Evolutionary conservation across 2,888 invertebrate genomes (phyloP).

Genomic region (Meloe dianella): DNA sequence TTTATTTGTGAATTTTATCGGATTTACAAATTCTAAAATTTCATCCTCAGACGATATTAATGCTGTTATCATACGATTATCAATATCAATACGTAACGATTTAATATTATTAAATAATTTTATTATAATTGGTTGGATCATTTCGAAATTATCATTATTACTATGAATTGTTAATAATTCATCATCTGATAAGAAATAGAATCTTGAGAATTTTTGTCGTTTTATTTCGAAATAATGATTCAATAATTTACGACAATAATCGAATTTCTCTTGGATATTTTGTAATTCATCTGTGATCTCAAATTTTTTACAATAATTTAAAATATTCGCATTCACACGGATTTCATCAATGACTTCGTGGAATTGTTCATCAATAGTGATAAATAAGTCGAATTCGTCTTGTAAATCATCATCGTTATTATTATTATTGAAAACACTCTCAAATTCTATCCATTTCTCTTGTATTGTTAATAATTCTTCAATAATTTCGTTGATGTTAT

Average conservation of each 20-base stretch:
- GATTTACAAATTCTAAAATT: slow-evolving; percentile 80
- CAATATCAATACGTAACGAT: slow-evolving; percentile 71
- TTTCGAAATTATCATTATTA: slow-evolving; percentile 75
- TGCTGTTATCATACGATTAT: slow-evolving; percentile 74
- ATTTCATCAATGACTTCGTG: slow-evolving; percentile 83
- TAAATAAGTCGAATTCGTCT: slow-evolving; percentile 85
- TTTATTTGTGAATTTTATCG: slow-evolving; percentile 76
- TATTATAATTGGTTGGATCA: slow-evolving; percentile 92
- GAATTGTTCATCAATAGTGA: slow-evolving; percentile 83
- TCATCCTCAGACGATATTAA: slow-evolving; percentile 90
- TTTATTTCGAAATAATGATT: slow-evolving; percentile 90
- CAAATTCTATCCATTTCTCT: slow-evolving; percentile 89
- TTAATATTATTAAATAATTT: slow-evolving; percentile 96
- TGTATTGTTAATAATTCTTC: slow-evolving; percentile 89
- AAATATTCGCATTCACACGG: slow-evolving; percentile 80
- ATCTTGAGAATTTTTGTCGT: slow-evolving; percentile 85
- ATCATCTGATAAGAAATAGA: slow-evolving; percentile 94
- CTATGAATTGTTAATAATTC: slow-evolving; percentile 89
- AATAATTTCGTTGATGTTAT: slow-evolving; percentile 82
- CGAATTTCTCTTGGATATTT: slow-evolving; percentile 75
- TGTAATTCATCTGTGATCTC: slow-evolving; percentile 80
- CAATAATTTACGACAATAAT: slow-evolving; percentile 89
- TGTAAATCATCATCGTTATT: slow-evolving; percentile 89
- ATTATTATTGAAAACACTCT: slow-evolving; percentile 89
- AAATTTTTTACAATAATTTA: slow-evolving; percentile 76